phyloP scores from a whole-genome alignment of 1,140 invertebrate species.

The Drosophila pectinifera region DNA sequence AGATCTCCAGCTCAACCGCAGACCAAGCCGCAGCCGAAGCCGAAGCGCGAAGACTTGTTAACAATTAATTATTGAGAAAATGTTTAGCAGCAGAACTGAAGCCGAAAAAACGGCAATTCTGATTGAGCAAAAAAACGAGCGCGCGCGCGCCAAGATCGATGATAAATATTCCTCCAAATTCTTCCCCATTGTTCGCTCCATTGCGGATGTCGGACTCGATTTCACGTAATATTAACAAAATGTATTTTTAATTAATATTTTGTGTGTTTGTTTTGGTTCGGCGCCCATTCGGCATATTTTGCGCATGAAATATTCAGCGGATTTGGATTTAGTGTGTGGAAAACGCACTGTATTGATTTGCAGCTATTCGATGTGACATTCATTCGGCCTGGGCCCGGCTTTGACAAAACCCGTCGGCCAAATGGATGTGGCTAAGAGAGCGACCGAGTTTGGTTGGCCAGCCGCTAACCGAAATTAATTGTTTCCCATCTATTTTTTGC shows the following conservation, averaged over 20 bases:
- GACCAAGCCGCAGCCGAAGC: too few species aligned
- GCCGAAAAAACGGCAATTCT: conserved; percentile 18
- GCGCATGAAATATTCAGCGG: conserved; percentile 52
- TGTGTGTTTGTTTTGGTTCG: conserved; percentile 49
- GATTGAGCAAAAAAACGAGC: conserved; percentile 16
- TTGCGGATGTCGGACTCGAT: conserved; percentile 77
- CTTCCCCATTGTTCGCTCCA: conserved; percentile 64
- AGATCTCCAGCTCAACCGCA: conserved; percentile 39
- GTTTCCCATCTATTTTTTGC: conserved; percentile 48
- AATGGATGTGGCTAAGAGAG: conserved; percentile 33
- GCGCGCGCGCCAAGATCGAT: conserved; percentile 64
- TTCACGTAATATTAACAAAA: conserved; percentile 60
- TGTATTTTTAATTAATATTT: conserved; percentile 62
- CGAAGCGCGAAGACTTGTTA: conserved; percentile 63
- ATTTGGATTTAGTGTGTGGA: conserved; percentile 32
- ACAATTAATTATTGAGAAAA: conserved; percentile 79
- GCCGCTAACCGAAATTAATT: conserved; percentile 75
- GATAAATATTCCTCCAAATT: conserved; percentile 57
- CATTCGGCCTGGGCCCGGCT: conserved; percentile 1
- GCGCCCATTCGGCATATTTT: conserved; percentile 37
- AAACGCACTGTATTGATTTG: conserved; percentile 28
- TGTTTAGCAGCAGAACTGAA: conserved; percentile 57
- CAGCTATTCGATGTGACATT: conserved; percentile 3
- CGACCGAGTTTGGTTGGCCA: conserved; percentile 35
- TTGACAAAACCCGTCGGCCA: conserved; percentile 29